These are phyloP conservation scores for Aldrovandia affinis DNA, from an alignment of 2,797 vertebrate species.

Conservation along the genomic window DNA sequence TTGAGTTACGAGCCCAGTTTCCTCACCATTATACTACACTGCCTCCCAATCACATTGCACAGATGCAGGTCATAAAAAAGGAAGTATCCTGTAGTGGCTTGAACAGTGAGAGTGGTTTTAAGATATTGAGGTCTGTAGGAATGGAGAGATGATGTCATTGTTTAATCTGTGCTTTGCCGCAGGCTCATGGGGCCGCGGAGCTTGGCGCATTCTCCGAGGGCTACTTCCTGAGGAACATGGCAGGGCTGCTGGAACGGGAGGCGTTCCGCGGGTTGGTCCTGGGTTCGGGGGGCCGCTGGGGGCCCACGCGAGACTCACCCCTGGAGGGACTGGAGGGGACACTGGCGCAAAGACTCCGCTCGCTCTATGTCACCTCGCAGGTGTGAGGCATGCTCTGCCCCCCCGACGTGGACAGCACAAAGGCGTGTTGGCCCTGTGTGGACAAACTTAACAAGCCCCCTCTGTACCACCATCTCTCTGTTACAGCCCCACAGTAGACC, in stretches of 20 bases:
- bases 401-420: background rate
- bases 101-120: background rate
- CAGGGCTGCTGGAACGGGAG: conserved; percentile 78
- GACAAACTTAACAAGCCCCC: background rate
- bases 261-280: conserved; percentile 86
- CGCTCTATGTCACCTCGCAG: conserved; percentile 74
- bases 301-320: conserved; percentile 62
- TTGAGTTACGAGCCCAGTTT: no score
- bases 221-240: conserved; percentile 91
- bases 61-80: background rate
- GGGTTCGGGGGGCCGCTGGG: conserved; percentile 67
- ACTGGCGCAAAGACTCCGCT: conserved; percentile 77
- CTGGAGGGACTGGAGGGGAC: conserved; percentile 79
- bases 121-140: background rate
- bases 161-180: conserved; percentile 6
- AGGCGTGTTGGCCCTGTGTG: background rate
- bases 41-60: no score
- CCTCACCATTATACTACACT: no score
- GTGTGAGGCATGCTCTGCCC: conserved; percentile 64
- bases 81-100: background rate
- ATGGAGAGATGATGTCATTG: background rate
- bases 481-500: conserved; percentile 42
- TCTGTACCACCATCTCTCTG: background rate
- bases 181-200: conserved; percentile 80
- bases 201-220: conserved; percentile 85